These are phyloP conservation scores for Caenorhabditis parvicauda DNA, from an alignment of 2,888 invertebrate species.

Conservation along the genomic window DNA sequence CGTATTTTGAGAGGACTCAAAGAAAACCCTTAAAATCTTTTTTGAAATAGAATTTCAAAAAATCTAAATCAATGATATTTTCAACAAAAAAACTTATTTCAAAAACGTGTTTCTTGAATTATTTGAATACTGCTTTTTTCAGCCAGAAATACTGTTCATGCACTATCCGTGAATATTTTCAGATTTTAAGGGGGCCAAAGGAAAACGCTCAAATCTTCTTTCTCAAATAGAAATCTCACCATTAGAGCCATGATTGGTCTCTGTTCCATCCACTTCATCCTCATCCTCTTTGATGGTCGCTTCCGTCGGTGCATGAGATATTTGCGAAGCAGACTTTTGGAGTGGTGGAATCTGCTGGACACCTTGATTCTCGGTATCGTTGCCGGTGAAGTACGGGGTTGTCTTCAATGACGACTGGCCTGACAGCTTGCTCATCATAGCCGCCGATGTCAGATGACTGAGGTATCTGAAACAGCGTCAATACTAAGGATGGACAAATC, in stretches of 20 bases:
- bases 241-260: slow-evolving; percentile 15
- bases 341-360: slow-evolving; percentile 7
- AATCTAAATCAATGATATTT: too few relatives aligned
- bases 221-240: slow-evolving; percentile 4
- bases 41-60: too few relatives aligned
- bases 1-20: too few relatives aligned
- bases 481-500: neutral
- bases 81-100: too few relatives aligned
- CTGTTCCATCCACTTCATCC: slow-evolving; percentile 48
- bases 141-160: neutral
- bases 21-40: too few relatives aligned
- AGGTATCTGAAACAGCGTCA: slow-evolving; percentile 8
- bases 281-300: slow-evolving; percentile 61
- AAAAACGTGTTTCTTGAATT: too few relatives aligned
- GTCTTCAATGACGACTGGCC: slow-evolving; percentile 5
- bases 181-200: too few relatives aligned
- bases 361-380: neutral
- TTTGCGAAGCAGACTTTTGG: slow-evolving; percentile 50
- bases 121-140: too few relatives aligned
- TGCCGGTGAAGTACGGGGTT: too few relatives aligned
- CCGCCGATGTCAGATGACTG: slow-evolving; percentile 26
- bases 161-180: too few relatives aligned
- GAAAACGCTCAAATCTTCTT: too few relatives aligned
- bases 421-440: slow-evolving; percentile 27
- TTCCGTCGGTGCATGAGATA: slow-evolving; percentile 60